phyloP scores from a whole-genome alignment of 1,140 invertebrate species.

The Kradibia gibbosae region DNA sequence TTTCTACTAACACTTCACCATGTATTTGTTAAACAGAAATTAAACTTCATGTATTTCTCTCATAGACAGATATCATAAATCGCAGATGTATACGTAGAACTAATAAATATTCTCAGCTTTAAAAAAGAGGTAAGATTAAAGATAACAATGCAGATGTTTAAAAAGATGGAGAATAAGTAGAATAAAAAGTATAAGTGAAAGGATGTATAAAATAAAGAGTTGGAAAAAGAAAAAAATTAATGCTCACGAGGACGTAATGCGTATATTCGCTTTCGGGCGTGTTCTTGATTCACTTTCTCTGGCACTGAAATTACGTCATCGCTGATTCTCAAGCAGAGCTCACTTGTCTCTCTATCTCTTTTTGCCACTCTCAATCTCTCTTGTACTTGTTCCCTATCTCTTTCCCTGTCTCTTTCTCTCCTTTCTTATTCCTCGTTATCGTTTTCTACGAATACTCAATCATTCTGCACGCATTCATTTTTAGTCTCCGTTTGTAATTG shows the following conservation, averaged over 20 bases:
- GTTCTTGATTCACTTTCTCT: conserved; percentile 56
- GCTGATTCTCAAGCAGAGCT: conserved; percentile 6
- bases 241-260: conserved; percentile 40
- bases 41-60: not conserved
- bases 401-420: conserved; percentile 8
- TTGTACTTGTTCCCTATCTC: not conserved
- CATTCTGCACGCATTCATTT: conserved; percentile 2
- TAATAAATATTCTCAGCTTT: not conserved
- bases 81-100: not conserved
- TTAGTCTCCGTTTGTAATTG: not conserved
- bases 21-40: not conserved
- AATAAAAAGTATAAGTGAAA: not conserved
- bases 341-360: too few species aligned
- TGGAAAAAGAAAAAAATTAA: conserved; percentile 16
- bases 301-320: conserved; percentile 51
- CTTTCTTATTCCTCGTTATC: not conserved
- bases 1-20: not conserved
- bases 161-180: not conserved
- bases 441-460: not conserved
- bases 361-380: not conserved
- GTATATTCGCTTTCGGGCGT: conserved; percentile 49
- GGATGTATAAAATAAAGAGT: not conserved
- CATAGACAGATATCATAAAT: not conserved
- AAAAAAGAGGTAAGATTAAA: not conserved
- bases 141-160: not conserved